Evolutionary conservation across 2,888 invertebrate genomes (phyloP).

Genomic region (Glyphotaelius pellucidus): DNA sequence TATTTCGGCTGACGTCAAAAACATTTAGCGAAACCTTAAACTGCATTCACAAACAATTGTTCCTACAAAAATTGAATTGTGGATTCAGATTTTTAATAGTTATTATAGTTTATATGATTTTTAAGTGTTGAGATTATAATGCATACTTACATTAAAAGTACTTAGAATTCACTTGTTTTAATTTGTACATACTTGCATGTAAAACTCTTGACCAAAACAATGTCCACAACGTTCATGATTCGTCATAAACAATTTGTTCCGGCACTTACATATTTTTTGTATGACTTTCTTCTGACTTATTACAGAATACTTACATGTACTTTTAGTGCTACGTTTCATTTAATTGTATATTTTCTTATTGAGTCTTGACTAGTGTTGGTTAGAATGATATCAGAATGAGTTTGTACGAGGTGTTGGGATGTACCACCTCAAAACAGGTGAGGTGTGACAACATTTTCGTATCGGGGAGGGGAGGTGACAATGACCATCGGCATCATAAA

Average conservation of each 20-base stretch:
- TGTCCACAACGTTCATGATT: background rate
- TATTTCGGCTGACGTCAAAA: background rate
- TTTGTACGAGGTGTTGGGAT: too few species aligned
- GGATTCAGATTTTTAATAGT: background rate
- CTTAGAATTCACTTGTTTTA: constrained; percentile 4
- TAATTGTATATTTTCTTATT: background rate
- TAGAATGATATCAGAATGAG: too few species aligned
- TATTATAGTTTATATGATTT: background rate
- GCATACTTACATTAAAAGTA: constrained; percentile 34
- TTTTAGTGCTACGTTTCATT: background rate
- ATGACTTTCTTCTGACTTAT: too few species aligned
- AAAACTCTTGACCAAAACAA: background rate
- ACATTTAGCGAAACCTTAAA: background rate
- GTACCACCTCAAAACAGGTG: too few species aligned
- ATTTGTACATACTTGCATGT: background rate
- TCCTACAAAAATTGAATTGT: background rate
- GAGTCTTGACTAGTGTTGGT: too few species aligned
- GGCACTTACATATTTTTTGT: background rate
- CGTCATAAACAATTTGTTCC: background rate
- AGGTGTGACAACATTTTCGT: too few species aligned
- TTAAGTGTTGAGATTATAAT: constrained; percentile 31
- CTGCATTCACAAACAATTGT: background rate
- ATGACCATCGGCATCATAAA: too few species aligned
- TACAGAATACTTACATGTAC: background rate
- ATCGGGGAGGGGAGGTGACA: too few species aligned